Base-by-base conservation (phyloP, 1,140 invertebrate species). In the Myzus persicae region DNA sequence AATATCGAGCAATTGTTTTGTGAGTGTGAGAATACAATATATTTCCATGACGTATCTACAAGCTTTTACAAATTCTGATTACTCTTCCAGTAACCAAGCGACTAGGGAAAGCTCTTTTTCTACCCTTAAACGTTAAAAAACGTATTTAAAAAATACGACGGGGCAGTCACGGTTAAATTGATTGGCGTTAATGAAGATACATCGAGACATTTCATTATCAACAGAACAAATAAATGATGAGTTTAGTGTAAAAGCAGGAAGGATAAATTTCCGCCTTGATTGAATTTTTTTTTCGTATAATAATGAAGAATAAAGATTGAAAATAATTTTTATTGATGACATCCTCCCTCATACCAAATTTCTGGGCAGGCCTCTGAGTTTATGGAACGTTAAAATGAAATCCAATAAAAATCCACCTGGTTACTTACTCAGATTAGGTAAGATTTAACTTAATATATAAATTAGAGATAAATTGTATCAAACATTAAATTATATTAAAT, bases 71-170 rank as follows among this genome's bases (percentile, higher is more conserved):
- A 82, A 82, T 42, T 26, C 82, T 85, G 7, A 85, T 85, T 42
- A 89, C 38, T 9, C 46, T 46, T 46, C 46, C 46, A 46, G 46
- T 46, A 46, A 46, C 46, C 6, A 11, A 46, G 94, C 92, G 76
- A 94, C 94, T 42, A 85, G 67, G 48, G 94, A 94, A 93, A 81
- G 94, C 36, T 90, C 84, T 94, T 94, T 94, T 93, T 94, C 92
- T 90, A 94, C 85, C 93, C 94, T 94, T 95, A 96, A 95, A 94
- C 95, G 95, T 94, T 95, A 96, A 91, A 96, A 95, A 94, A 96
- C 95, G 94, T 95, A 96, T 94, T 51, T 94, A 67, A 24, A 93
- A 67, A 94, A 94, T 93, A 94, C 94, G 59, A 94, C 93, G 51
- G 93, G 94, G 59, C 93, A 94, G 94, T 92, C 92, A 67, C 38